Evolutionary conservation across 2,113 vertebrate genomes (phyloP).

Genomic region (Diglossa brunneiventris): DNA sequence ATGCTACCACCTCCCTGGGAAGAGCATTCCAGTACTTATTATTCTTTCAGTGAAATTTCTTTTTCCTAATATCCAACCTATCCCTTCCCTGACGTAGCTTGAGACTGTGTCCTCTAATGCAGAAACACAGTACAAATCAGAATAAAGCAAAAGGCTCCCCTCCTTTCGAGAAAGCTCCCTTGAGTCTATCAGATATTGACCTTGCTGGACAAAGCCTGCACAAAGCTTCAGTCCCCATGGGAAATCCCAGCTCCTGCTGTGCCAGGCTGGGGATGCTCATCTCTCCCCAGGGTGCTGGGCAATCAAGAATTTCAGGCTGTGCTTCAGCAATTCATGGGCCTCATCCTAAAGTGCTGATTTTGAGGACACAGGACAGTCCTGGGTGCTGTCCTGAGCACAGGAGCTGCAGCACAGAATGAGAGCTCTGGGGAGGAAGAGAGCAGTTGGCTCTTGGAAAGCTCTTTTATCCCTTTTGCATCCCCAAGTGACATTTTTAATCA

Average conservation of each 20-base stretch:
- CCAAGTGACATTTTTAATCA: not conserved
- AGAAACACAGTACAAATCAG: not conserved
- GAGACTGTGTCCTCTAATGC: too few species aligned
- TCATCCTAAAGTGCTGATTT: not conserved
- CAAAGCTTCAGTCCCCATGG: not conserved
- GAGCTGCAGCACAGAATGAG: rapidly evolving
- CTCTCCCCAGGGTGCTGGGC: not conserved
- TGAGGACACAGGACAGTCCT: not conserved
- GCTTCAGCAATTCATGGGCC: not conserved
- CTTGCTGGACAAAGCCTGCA: not conserved
- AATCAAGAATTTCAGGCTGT: not conserved
- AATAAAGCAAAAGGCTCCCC: not conserved
- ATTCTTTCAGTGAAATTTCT: too few species aligned
- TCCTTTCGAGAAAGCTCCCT: not conserved
- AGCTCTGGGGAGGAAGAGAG: not conserved
- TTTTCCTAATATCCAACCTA: too few species aligned
- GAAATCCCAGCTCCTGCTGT: not conserved
- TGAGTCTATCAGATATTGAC: not conserved
- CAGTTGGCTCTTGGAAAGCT: not conserved
- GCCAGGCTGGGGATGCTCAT: not conserved
- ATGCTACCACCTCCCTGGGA: too few species aligned
- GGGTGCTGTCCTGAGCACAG: not conserved
- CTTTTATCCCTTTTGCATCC: not conserved
- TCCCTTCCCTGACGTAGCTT: too few species aligned
- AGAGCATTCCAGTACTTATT: too few species aligned